These are phyloP conservation scores for Lagorchestes hirsutus DNA, from an alignment of 2,797 vertebrate genomes.

Conservation along the genomic window DNA sequence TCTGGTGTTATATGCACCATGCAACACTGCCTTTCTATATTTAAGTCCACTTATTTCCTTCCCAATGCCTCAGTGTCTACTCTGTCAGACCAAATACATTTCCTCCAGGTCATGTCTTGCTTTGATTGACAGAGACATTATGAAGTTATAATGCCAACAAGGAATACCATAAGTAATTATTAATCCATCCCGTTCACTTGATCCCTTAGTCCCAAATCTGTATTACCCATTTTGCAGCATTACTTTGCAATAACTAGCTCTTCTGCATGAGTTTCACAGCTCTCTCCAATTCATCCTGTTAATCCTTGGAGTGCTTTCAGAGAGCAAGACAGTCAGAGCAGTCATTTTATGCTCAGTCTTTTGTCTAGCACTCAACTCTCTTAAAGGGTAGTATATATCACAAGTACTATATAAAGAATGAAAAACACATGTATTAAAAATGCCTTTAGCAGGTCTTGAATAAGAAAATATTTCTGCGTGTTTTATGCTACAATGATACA, in stretches of 20 bases:
- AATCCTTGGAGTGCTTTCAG: constrained; percentile 21
- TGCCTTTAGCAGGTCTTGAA: not conserved
- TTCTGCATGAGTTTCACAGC: not conserved
- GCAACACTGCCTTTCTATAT: not conserved
- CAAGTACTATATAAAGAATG: constrained; percentile 6
- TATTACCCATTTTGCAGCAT: not conserved
- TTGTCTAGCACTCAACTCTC: not conserved
- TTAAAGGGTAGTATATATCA: constrained; percentile 1
- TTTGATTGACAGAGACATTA: not conserved
- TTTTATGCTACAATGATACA: not conserved
- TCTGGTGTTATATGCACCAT: not conserved
- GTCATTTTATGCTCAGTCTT: constrained; percentile 12
- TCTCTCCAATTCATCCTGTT: not conserved
- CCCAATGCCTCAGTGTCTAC: constrained; percentile 1
- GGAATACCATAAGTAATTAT: not conserved
- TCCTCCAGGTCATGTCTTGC: not conserved
- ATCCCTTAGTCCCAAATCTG: not conserved
- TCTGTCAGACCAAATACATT: constrained; percentile 18
- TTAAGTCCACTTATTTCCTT: not conserved
- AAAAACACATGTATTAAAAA: constrained; percentile 21
- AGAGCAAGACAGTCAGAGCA: not conserved
- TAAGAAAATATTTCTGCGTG: constrained; percentile 14
- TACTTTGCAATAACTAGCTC: not conserved
- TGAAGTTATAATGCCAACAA: not conserved
- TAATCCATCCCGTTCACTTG: not conserved